Percentiles rank a stretch among this genome's conserved stretches.
phyloP scores from a whole-genome alignment of 2,888 invertebrate species.

The Incurvaria masculella region DNA sequence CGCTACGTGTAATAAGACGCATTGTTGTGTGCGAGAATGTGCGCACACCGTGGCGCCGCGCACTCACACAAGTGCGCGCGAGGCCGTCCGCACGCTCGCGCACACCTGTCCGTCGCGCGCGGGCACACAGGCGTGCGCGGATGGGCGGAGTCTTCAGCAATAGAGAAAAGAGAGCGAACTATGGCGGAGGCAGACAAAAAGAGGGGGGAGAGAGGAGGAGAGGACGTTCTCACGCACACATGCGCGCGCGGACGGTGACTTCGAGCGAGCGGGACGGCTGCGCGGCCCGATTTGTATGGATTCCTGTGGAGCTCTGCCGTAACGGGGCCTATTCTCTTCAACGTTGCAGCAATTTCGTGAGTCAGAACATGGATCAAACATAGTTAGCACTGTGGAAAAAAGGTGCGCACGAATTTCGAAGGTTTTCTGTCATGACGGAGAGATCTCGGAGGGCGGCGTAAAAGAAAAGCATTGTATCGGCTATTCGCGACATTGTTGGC shows the following conservation, averaged over 20 bases:
- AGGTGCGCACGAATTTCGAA: too few species aligned
- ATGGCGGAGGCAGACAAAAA: background rate
- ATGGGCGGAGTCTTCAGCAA: conserved; percentile 51
- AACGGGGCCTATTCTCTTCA: too few species aligned
- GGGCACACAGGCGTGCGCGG: conserved; percentile 18
- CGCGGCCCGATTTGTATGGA: conserved; percentile 43
- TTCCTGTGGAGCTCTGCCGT: conserved; percentile 22
- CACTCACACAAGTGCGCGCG: conserved; percentile 29
- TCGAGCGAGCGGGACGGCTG: conserved; percentile 26
- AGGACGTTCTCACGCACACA: conserved; percentile 38
- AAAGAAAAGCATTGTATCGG: conserved; percentile 13
- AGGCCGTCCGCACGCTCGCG: background rate
- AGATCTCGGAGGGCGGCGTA: background rate
- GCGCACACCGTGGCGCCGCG: conserved; percentile 32
- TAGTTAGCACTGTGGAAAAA: too few species aligned
- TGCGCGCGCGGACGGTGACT: too few species aligned
- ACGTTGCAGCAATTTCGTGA: too few species aligned
- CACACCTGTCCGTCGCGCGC: background rate
- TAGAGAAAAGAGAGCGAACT: conserved; percentile 18
- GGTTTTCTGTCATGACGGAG: too few species aligned
- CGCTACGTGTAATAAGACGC: conserved; percentile 31
- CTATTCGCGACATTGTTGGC: conserved; percentile 49
- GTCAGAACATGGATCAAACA: too few species aligned
- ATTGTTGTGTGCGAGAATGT: conserved; percentile 48
- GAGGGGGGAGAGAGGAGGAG: background rate